phyloP scores from a whole-genome alignment of 2,888 invertebrate genomes.

The Eupithecia centaureata region DNA sequence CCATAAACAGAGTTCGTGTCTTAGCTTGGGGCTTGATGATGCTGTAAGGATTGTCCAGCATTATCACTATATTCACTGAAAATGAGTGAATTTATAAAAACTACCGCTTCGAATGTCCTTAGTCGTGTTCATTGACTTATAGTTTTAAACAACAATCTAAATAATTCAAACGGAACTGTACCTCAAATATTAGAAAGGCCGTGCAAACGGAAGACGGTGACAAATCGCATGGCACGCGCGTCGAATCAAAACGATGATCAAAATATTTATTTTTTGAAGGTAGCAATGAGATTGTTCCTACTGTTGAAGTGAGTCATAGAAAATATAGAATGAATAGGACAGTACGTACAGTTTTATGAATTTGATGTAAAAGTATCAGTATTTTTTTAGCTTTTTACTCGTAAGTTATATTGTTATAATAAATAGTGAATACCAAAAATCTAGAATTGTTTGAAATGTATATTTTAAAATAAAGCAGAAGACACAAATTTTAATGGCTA shows the following conservation, averaged over 20 bases:
- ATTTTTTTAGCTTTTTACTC: no score
- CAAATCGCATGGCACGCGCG: slow-evolving; percentile 75
- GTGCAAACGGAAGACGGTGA: slow-evolving; percentile 69
- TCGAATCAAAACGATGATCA: slow-evolving; percentile 71
- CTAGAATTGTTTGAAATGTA: neutral
- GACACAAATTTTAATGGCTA: neutral
- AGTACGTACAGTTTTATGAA: no score
- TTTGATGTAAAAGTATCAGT: no score
- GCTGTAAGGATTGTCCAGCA: no score
- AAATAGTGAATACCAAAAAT: neutral
- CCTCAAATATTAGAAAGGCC: slow-evolving; percentile 72
- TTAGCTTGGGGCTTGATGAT: no score
- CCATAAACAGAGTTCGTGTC: no score
- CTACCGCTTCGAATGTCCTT: no score
- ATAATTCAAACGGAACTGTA: slow-evolving; percentile 17
- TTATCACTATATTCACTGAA: no score
- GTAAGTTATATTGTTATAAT: no score
- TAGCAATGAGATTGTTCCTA: slow-evolving; percentile 46
- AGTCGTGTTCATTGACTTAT: neutral
- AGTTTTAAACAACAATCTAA: neutral
- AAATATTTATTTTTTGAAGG: slow-evolving; percentile 69
- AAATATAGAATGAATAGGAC: neutral
- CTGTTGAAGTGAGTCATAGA: neutral
- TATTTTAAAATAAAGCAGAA: neutral
- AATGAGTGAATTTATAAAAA: no score